Evolutionary conservation across 2,797 vertebrate species (phyloP), one percentile per base, ranked within the genome.

Genomic region (Australoheros facetus): DNA sequence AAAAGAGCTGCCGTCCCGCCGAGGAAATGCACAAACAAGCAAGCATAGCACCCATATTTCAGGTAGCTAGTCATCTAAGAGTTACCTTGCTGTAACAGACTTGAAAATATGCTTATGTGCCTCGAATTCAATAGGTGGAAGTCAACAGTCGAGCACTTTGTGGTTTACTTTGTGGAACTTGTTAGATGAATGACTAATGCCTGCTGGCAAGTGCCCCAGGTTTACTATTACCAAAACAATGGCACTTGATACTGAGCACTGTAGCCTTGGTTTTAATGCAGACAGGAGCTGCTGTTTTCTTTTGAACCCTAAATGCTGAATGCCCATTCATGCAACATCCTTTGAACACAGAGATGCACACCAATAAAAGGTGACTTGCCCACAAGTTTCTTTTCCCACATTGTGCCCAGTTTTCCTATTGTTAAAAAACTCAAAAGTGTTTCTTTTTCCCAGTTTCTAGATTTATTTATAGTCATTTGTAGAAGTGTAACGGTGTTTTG

Each of bases 151-250:
- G 88, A 88, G 89, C 89, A 91, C 92, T 92, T 93, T 93, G 91
- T 88, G 93, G 91, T 93, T 94, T 89, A 87, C 85, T 94, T 93
- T 91, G 93, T 92, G 90, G 90, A 93, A 93, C 92, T 90, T 93
- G 93, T 92, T 92, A 88, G 91, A 93, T 92, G 91, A 93, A 92
- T 93, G 91, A 93, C 92, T 94, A 91, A 91, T 93, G 91, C 87
- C 90, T 91, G 76, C 91, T 94, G 93, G 93, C 93, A 93, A 94
- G 91, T 93, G 91, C 93, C 85, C 87, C 91, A 80, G 87, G 93
- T 95, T 93, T 93, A 94, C 92, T 92, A 91, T 94, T 93, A 94
- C 93, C 91, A 92, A 93, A 94, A 94, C 92, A 94, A 92, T 91
- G 87, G 91, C 86, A 92, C 91, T 93, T 90, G 92, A 92, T 93